Percentiles rank a stretch among this genome's conserved stretches.
These are phyloP conservation scores for Calidris pygmaea DNA, from an alignment of 2,113 vertebrate genomes.

Conservation along the genomic window DNA sequence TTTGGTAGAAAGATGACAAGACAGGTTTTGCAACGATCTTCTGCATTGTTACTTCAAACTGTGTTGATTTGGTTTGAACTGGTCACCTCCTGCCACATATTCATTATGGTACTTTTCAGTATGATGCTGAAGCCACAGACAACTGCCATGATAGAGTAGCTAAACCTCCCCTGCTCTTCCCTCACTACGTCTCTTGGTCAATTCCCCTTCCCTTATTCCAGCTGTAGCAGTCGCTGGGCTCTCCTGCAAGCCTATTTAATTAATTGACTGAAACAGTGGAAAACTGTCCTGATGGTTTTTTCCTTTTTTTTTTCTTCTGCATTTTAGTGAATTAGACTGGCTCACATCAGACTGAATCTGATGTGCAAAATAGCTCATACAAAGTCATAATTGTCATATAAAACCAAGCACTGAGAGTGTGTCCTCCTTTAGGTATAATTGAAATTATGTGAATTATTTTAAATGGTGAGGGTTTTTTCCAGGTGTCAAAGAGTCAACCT, in stretches of 20 bases:
- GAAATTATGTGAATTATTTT: neutral
- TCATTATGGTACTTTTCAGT: neutral
- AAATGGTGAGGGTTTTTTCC: neutral
- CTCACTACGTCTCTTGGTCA: neutral
- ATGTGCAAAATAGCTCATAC: neutral
- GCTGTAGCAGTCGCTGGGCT: neutral
- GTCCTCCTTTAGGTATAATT: neutral
- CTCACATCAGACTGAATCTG: neutral
- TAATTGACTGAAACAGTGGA: neutral
- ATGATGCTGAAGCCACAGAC: neutral
- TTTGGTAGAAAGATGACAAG: neutral
- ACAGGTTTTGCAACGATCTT: neutral
- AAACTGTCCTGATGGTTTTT: neutral
- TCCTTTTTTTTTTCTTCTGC: neutral
- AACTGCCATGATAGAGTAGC: neutral
- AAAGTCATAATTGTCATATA: neutral
- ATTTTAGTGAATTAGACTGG: neutral
- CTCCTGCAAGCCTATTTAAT: neutral
- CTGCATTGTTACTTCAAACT: neutral
- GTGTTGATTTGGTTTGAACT: neutral
- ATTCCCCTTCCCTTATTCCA: neutral
- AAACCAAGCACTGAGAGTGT: neutral
- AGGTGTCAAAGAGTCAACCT: neutral
- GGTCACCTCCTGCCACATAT: neutral
- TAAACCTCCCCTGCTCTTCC: neutral